These are phyloP conservation scores for Hemithea aestivaria DNA, from an alignment of 2,888 invertebrate genomes.

Conservation along the genomic window DNA sequence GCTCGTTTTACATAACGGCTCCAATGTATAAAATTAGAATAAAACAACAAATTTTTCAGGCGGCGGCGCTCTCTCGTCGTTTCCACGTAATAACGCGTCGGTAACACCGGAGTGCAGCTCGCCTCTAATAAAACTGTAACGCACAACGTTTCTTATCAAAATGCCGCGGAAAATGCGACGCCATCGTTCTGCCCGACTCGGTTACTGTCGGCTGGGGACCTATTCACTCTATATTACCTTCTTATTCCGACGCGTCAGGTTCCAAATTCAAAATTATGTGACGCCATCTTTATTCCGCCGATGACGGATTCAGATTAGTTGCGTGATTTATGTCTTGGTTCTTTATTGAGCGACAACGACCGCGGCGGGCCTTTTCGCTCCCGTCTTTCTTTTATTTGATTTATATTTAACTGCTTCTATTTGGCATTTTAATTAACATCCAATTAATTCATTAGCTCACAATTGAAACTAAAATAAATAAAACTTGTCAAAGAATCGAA, in stretches of 20 bases:
- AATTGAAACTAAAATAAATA: background rate
- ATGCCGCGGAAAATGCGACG: slow-evolving; percentile 49
- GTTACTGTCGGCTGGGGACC: slow-evolving; percentile 60
- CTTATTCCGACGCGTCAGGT: slow-evolving; percentile 43
- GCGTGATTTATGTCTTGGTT: slow-evolving; percentile 45
- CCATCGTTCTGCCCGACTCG: slow-evolving; percentile 35
- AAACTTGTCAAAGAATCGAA: slow-evolving; percentile 29
- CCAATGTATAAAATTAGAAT: slow-evolving; percentile 31
- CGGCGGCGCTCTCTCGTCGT: slow-evolving; percentile 22
- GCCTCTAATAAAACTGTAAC: slow-evolving; percentile 39
- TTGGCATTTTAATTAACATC: too few relatives aligned
- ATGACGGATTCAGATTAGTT: slow-evolving; percentile 58
- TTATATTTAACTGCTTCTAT: too few relatives aligned
- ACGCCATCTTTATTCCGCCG: slow-evolving; percentile 54
- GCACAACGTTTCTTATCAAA: slow-evolving; percentile 48
- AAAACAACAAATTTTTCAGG: slow-evolving; percentile 22
- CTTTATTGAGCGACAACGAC: slow-evolving; percentile 29
- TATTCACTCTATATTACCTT: slow-evolving; percentile 53
- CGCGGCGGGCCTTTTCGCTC: slow-evolving; percentile 21
- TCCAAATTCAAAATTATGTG: slow-evolving; percentile 52
- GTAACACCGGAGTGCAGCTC: slow-evolving; percentile 32
- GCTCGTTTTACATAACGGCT: slow-evolving; percentile 17
- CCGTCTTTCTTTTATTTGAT: background rate
- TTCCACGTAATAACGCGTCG: slow-evolving; percentile 34
- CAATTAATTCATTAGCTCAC: too few relatives aligned